Percentiles rank a stretch among this genome's conserved stretches.
Conservation (phyloP, 2,113 vertebrate genomes). For the Plecturocebus donacophilus region DNA sequence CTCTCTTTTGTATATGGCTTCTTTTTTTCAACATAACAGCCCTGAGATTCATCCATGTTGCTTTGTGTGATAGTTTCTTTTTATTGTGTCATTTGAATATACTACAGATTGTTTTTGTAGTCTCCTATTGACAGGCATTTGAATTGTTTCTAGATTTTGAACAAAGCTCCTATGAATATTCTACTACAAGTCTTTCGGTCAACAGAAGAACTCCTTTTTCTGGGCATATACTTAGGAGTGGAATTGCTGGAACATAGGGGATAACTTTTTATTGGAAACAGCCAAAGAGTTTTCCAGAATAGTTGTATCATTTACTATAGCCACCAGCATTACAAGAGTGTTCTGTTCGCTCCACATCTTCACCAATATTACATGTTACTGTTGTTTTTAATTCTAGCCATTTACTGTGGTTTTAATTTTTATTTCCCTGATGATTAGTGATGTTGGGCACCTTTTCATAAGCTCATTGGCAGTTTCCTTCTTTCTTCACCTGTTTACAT, state of each 20-base stretch:
- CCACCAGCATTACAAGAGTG: not conserved
- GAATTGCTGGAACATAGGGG: not conserved
- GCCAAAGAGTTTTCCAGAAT: not conserved
- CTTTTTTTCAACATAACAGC: not conserved
- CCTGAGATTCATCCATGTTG: not conserved
- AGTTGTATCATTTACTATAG: not conserved
- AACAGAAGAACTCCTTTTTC: not conserved
- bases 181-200: not conserved
- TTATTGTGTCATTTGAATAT: not conserved
- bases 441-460: not conserved
- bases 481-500: not conserved
- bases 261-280: slow-evolving; percentile 10
- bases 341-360: not conserved
- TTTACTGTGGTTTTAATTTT: not conserved
- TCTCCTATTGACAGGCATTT: not conserved
- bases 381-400: not conserved
- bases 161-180: not conserved
- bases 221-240: not conserved
- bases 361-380: not conserved
- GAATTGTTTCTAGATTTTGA: not conserved
- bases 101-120: not conserved
- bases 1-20: not conserved
- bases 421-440: not conserved
- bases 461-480: not conserved
- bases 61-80: not conserved